Conservation (phyloP, 92 coral and sea anemone species). For the Pocillopora meandrina region DNA sequence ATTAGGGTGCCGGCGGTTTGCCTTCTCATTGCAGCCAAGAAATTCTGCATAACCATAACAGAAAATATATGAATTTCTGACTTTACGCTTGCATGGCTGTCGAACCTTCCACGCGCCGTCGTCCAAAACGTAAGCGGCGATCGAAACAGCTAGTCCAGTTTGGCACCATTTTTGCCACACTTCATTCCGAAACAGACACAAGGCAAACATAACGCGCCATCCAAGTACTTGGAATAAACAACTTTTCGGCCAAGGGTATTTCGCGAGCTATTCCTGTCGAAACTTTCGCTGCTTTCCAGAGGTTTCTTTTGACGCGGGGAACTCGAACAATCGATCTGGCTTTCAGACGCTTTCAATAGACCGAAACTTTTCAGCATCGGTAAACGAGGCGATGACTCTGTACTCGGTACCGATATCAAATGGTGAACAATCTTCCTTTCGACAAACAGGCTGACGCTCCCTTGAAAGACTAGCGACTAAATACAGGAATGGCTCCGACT, state of each 20-base stretch:
- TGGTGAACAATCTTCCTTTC: constrained; percentile 51
- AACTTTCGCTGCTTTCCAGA: constrained; percentile 48
- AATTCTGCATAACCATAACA: constrained; percentile 42
- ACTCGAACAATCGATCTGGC: constrained; percentile 42
- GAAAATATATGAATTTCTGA: constrained; percentile 26
- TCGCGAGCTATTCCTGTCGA: constrained; percentile 43
- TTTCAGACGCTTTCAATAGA: constrained; percentile 56
- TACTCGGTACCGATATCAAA: constrained; percentile 54
- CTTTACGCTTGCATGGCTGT: constrained; percentile 29
- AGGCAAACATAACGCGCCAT: constrained; percentile 50
- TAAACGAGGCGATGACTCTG: constrained; percentile 29
- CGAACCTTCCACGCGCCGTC: constrained; percentile 30
- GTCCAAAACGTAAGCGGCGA: constrained; percentile 16
- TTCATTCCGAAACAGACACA: constrained; percentile 42
- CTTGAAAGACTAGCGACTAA: no score
- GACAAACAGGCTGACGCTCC: no score
- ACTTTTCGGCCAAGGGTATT: constrained; percentile 44
- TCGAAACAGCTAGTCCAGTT: background rate
- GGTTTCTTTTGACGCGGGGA: constrained; percentile 42
- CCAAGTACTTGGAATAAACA: constrained; percentile 55
- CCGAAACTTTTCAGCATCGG: constrained; percentile 45
- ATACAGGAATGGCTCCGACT: no score
- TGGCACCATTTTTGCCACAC: constrained; percentile 20
- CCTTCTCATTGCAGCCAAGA: constrained; percentile 31
- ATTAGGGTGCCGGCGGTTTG: constrained; percentile 31